phyloP scores from a whole-genome alignment of 2,888 invertebrate species.

The Oasisia sp. region DNA sequence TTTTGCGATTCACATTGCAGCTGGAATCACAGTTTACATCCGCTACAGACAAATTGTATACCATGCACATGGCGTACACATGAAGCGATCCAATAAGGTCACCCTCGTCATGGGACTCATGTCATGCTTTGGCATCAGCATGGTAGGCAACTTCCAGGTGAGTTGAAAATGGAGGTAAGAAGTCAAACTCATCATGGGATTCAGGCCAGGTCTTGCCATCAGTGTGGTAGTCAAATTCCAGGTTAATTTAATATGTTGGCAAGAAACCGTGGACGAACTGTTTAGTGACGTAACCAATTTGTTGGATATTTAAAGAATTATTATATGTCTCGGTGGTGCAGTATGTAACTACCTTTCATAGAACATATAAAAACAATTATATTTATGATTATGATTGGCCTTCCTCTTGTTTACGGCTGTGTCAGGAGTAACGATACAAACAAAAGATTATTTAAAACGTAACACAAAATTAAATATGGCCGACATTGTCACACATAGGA shows the following conservation, averaged over 20 bases:
- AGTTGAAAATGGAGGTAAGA: background rate
- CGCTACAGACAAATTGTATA: constrained; percentile 73
- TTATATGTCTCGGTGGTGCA: too few relatives aligned
- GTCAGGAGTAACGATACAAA: too few relatives aligned
- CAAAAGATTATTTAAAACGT: too few relatives aligned
- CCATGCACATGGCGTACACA: constrained; percentile 56
- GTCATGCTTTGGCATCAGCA: constrained; percentile 74
- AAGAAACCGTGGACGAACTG: background rate
- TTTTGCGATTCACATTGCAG: constrained; percentile 60
- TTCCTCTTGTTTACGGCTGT: too few relatives aligned
- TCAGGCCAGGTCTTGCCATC: constrained; percentile 73
- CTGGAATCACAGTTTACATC: constrained; percentile 72
- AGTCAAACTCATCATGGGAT: constrained; percentile 64
- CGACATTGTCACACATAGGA: too few relatives aligned
- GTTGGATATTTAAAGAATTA: background rate
- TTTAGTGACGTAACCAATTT: background rate
- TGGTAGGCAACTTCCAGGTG: constrained; percentile 77
- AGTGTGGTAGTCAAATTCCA: constrained; percentile 78
- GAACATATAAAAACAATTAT: too few relatives aligned
- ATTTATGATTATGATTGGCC: too few relatives aligned
- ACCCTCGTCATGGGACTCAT: constrained; percentile 72
- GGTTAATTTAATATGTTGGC: constrained; percentile 38
- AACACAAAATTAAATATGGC: too few relatives aligned
- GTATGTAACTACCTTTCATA: too few relatives aligned
- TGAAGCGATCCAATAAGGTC: constrained; percentile 70